Conservation (phyloP, 2,797 vertebrate genomes). For the Brachyrhaphis roseni region DNA sequence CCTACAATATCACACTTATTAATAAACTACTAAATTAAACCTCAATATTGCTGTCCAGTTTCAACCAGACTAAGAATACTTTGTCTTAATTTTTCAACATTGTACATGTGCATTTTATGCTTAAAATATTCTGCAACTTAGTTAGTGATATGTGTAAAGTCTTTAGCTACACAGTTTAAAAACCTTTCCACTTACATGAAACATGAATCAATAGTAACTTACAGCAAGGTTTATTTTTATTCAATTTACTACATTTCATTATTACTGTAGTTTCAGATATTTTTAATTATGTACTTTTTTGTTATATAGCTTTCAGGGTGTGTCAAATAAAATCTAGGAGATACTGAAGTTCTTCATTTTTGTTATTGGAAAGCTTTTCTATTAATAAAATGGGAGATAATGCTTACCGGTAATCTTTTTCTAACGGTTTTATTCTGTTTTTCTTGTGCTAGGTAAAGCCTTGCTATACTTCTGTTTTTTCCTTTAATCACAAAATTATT, state of each 20-base stretch:
- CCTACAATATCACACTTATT: not conserved
- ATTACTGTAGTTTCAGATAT: not conserved
- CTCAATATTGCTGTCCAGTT: not conserved
- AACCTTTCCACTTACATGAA: not conserved
- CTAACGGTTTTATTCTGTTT: not conserved
- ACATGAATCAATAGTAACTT: not conserved
- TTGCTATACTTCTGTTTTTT: not conserved
- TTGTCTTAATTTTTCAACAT: not conserved
- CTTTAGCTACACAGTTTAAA: not conserved
- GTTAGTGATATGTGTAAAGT: not conserved
- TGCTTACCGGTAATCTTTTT: not conserved
- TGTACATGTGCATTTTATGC: not conserved
- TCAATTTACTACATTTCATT: not conserved
- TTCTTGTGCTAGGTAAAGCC: not conserved
- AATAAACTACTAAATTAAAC: not conserved
- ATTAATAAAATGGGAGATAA: not conserved
- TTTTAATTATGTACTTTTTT: too few species aligned
- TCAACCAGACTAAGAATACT: not conserved
- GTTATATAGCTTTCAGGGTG: not conserved
- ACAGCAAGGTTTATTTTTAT: not conserved
- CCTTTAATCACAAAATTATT: not conserved
- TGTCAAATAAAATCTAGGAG: not conserved
- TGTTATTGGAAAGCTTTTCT: not conserved
- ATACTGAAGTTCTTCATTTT: not conserved
- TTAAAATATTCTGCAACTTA: not conserved